These are phyloP conservation scores for Sycophila sp. DNA, from an alignment of 1,140 invertebrate genomes.

Conservation along the genomic window DNA sequence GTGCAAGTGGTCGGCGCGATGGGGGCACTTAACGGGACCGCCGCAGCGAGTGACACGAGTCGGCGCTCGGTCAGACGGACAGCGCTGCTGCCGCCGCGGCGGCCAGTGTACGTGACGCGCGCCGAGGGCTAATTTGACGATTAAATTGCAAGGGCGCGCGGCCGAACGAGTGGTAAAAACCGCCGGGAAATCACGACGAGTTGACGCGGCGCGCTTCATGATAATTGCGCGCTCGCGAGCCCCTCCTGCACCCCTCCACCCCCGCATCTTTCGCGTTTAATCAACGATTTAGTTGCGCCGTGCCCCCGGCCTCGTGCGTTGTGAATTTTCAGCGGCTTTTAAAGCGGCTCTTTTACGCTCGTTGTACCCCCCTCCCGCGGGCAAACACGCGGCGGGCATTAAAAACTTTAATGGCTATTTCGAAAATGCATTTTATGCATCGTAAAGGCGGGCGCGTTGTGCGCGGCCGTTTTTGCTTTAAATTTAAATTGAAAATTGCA, in stretches of 20 bases:
- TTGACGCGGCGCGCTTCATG: not conserved
- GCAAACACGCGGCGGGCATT: no score
- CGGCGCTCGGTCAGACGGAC: slow-evolving; percentile 16
- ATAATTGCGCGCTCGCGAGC: slow-evolving; percentile 2
- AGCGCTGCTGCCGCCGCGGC: no score
- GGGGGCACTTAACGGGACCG: not conserved
- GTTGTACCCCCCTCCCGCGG: not conserved
- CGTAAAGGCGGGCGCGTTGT: no score
- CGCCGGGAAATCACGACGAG: not conserved
- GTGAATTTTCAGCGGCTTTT: slow-evolving; percentile 1
- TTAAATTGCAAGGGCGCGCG: not conserved
- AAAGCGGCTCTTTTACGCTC: not conserved
- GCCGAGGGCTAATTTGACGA: slow-evolving; percentile 10
- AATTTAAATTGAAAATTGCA: no score
- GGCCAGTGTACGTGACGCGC: slow-evolving; percentile 1
- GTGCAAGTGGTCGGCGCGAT: not conserved
- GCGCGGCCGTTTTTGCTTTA: no score
- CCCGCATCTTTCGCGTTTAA: not conserved
- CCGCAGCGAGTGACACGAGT: slow-evolving; percentile 13
- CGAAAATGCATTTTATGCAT: no score
- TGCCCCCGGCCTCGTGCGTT: not conserved
- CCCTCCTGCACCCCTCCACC: no score
- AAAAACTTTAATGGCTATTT: no score
- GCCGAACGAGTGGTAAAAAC: not conserved
- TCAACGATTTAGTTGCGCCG: slow-evolving; percentile 1